Evolutionary conservation across 35 echinoderm and acorn worm species (phyloP).

Genomic region (Lytechinus variegatus): DNA sequence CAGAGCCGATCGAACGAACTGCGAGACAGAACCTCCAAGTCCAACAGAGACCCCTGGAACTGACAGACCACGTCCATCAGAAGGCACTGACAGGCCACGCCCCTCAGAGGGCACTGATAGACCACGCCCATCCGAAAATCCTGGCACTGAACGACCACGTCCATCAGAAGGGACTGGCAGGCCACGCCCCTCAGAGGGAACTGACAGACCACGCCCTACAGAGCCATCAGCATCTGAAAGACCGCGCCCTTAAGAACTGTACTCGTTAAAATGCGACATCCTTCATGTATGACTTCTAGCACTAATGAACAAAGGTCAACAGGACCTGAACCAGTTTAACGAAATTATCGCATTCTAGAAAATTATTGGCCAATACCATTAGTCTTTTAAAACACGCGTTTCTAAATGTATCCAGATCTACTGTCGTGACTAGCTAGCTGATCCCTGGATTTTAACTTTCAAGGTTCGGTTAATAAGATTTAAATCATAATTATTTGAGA

Average conservation of each 20-base stretch:
- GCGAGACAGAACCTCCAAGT: not conserved
- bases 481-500: too few relatives aligned
- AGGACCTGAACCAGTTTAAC: too few relatives aligned
- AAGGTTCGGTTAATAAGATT: too few relatives aligned
- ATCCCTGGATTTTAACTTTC: too few relatives aligned
- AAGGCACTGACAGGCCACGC: not conserved
- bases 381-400: too few relatives aligned
- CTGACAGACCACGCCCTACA: not conserved
- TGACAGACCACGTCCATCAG: not conserved
- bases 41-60: not conserved
- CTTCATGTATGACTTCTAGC: too few relatives aligned
- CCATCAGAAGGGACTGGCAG: not conserved
- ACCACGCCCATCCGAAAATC: not conserved
- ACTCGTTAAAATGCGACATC: not conserved
- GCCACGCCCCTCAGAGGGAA: not conserved
- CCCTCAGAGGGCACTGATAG: not conserved
- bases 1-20: not conserved
- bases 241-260: not conserved
- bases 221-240: too few relatives aligned
- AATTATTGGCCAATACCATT: too few relatives aligned
- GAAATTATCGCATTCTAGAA: too few relatives aligned
- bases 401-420: too few relatives aligned
- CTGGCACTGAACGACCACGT: not conserved
- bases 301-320: too few relatives aligned
- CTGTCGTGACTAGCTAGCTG: too few relatives aligned